Conservation (phyloP, 2,113 vertebrate genomes). For the Cephalopterus ornatus region DNA sequence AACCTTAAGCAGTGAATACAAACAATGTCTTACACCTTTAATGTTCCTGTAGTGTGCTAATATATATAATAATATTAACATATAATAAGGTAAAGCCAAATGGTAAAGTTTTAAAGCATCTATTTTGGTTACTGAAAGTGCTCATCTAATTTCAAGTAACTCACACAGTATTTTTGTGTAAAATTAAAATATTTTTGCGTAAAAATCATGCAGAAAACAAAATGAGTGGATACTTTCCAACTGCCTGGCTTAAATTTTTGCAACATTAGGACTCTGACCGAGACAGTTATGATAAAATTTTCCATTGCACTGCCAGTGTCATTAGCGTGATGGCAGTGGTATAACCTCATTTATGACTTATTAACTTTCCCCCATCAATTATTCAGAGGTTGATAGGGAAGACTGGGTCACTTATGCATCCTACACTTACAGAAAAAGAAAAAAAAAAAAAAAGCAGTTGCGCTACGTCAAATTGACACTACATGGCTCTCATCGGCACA, state of each 20-base stretch:
- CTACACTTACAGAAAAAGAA: background rate
- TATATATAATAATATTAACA: background rate
- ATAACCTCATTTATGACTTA: conserved; percentile 41
- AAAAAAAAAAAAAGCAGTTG: background rate
- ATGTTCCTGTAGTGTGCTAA: background rate
- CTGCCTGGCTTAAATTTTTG: background rate
- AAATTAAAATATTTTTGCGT: background rate
- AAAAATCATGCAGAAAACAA: background rate
- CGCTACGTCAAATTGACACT: conserved; percentile 17
- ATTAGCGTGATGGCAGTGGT: background rate
- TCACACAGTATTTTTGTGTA: background rate
- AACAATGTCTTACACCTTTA: background rate
- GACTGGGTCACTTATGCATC: conserved; percentile 8
- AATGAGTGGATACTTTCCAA: background rate
- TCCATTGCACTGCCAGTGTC: background rate
- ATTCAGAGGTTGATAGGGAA: conserved; percentile 36
- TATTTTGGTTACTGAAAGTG: background rate
- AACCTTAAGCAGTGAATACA: background rate
- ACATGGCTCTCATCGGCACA: background rate
- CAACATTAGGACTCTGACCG: background rate
- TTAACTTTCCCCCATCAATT: conserved; percentile 39
- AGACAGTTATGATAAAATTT: background rate
- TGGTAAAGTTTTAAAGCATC: background rate
- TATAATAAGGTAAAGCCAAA: background rate
- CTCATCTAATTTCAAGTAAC: background rate